Conservation (phyloP, 1,140 invertebrate species). For the Harlomillsia oculata region DNA sequence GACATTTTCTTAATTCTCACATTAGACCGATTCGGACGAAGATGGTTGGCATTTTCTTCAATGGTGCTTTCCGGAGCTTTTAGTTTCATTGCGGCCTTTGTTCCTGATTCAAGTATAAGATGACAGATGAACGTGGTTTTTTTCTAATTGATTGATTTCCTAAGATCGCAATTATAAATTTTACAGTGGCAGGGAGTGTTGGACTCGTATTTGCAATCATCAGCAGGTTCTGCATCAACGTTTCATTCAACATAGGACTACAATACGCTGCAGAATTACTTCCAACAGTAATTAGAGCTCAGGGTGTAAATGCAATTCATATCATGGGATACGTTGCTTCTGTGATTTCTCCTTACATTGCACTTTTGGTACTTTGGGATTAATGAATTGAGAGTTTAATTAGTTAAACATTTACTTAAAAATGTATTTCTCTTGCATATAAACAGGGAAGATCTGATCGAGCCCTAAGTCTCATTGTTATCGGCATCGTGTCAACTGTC, state of each 20-base stretch:
- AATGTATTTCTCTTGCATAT: background rate
- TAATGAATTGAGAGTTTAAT: background rate
- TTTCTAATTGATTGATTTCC: too few relatives aligned
- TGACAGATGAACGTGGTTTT: background rate
- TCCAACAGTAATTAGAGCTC: constrained; percentile 73
- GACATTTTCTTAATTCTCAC: constrained; percentile 68
- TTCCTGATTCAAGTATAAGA: background rate
- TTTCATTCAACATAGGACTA: constrained; percentile 77
- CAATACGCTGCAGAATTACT: constrained; percentile 78
- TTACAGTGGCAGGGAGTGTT: background rate
- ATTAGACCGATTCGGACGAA: constrained; percentile 67
- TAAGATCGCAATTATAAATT: too few relatives aligned
- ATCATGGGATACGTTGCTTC: constrained; percentile 76
- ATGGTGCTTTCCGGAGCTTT: constrained; percentile 69
- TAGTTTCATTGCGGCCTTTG: constrained; percentile 46
- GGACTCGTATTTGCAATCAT: constrained; percentile 51
- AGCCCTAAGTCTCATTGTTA: constrained; percentile 58
- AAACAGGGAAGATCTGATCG: constrained; percentile 56
- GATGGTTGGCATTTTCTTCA: constrained; percentile 72
- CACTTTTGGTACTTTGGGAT: constrained; percentile 69
- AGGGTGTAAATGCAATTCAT: constrained; percentile 73
- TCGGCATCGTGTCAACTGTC: constrained; percentile 59
- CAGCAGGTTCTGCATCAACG: constrained; percentile 74
- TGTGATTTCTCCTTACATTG: constrained; percentile 68
- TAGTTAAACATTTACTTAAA: background rate